A percentile compares a stretch with the other conserved stretches of the same genome.
phyloP scores from a whole-genome alignment of 2,888 invertebrate genomes.

The Ormyrus labotus region DNA sequence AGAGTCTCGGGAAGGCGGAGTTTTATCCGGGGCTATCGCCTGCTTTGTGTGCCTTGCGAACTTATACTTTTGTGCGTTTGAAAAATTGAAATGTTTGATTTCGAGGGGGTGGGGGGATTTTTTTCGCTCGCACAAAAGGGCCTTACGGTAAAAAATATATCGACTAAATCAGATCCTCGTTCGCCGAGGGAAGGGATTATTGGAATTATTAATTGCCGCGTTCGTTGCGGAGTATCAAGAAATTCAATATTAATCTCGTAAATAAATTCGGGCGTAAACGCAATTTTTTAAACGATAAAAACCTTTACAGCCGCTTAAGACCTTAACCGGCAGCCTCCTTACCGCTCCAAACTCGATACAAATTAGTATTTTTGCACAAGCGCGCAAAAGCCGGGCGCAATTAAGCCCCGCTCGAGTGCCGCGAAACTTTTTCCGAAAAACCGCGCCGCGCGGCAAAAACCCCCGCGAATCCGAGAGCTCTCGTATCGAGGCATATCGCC shows the following conservation, averaged over 20 bases:
- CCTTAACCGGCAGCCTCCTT: too few species aligned
- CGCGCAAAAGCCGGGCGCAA: too few species aligned
- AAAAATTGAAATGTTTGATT: not conserved
- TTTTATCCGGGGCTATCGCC: conserved; percentile 42
- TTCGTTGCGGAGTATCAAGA: too few species aligned
- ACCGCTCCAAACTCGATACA: too few species aligned
- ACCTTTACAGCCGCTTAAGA: too few species aligned
- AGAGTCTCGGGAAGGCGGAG: conserved; percentile 34
- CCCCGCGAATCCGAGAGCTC: conserved; percentile 61
- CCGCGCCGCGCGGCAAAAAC: conserved; percentile 57
- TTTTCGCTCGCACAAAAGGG: not conserved
- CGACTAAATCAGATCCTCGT: too few species aligned
- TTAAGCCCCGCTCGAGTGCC: not conserved
- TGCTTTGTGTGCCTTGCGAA: conserved; percentile 60
- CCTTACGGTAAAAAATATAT: not conserved
- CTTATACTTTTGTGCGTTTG: conserved; percentile 40
- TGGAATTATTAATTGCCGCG: not conserved
- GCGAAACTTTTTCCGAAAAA: conserved; percentile 20
- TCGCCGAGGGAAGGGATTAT: not conserved
- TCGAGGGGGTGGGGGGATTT: too few species aligned
- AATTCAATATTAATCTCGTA: too few species aligned
- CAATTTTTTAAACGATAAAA: too few species aligned
- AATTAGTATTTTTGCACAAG: not conserved
- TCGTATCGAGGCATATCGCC: conserved; percentile 53
- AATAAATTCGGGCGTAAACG: too few species aligned